Base-by-base conservation (phyloP, 2,113 vertebrate species). In the Dipodomys ordii region DNA sequence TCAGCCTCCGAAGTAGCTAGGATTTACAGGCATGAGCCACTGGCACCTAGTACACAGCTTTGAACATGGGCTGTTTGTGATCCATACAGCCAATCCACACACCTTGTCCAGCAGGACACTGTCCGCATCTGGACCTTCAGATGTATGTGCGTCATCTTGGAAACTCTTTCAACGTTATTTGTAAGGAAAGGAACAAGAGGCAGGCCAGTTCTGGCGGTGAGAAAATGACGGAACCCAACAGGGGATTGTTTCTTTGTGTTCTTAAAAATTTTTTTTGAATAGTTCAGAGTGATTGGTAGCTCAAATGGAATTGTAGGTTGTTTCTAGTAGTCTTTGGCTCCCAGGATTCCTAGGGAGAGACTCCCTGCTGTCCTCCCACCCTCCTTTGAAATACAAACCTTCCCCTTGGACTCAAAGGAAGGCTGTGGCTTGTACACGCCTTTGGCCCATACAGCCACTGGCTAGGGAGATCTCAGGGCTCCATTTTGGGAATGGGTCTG, bases 311-410 rank as follows among this genome's bases (percentile, higher is more conserved):
- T 78, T 53, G 23, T 74, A 39, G 46, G 12, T 12, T n/a, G n/a
- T 35, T 39, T 15, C 9, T 32, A 18, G 27, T 32, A 0, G 7
- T 5, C 85, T 86, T 4, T 2, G 0, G 35, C 35, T 71, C 18
- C 87, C 57, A 6, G 7, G 53, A 12, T 15, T 44, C 18, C 64
- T 53, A 23, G 9, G 7, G 0, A 28, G 2, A 32, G n/a, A 12
- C 53, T 57, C 72, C 80, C 57, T 2, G 0, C 30, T 2, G 72
- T 60, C 39, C 57, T 20, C 62, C 74, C 60, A 35, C 39, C 39
- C 60, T 62, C 88, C 71, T 74, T 39, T 46, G 23, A 62, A 73
- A 82, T 62, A 27, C 69, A 92, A 78, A 1, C 22, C 80, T 93
- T 65, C 6, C 19, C 35, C 39, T 35, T 46, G n/a, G 53, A 46